Evolutionary conservation across 92 coral and sea anemone species (phyloP), one percentile per base, ranked within the genome.

Genomic region (Montipora capitata): DNA sequence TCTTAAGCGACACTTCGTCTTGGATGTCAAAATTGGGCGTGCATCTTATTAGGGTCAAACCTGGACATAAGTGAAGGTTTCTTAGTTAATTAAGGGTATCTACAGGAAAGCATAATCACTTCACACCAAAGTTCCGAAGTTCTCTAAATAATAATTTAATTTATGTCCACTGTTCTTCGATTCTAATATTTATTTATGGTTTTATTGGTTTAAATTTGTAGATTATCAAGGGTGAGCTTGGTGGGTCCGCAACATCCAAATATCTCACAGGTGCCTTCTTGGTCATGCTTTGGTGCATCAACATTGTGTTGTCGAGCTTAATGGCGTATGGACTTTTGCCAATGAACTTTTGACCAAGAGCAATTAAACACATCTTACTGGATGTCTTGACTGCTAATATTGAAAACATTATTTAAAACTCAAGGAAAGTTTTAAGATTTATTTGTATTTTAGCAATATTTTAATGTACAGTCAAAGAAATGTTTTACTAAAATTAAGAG

Each of bases 171-270:
- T 54, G 61, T 48, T 48, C 52, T 1, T 54, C 12, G 10, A 54
- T 54, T 10, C 13, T 6, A 54, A 7, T 45, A 45, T 45, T 45
- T 8, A 45, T 45, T 5, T 4, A 45, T 45, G 6, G 6, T 8
- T 45, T 45, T 45, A 5, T 5, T 45, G 51, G 5, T 8, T 45
- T 45, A 15, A 27, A 40, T 80, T 82, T 58, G 15, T 15, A 95
- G 98, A 72, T 95, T 40, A 77, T 91, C 77, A 91, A 91, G 82
- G 98, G 98, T 8, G 98, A 95, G 72, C 95, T 95, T 62, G 98
- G 98, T 16, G 98, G 98, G 9, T 87, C 98, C 13, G n/a, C 81
- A 8, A 18, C 74, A 68, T 80, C 93, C 14, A 95, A 95, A 72
- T 89, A 88, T 73, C 13, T 67, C 10, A 91, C 96, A 13, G 95